Base-by-base conservation (phyloP, 2,888 invertebrate species). In the Sphinx pinastri region DNA sequence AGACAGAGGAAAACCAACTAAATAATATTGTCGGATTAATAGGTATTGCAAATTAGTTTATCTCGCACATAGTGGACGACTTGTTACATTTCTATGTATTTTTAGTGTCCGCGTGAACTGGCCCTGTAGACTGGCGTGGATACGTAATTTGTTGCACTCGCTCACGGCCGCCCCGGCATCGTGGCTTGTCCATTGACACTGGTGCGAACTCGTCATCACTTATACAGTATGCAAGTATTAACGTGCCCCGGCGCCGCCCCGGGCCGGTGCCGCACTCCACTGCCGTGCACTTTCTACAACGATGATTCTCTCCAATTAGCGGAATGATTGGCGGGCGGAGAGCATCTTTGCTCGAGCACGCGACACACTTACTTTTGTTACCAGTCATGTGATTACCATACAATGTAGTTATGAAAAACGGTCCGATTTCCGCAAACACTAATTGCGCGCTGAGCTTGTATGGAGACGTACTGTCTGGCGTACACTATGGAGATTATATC, bases 221-320 rank as follows among this genome's bases (percentile, higher is more conserved):
- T 80, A 79, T 75, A 12, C 19, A 63, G 47, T 47, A 47, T 60
- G 60, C n/a, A 45, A 47, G 47, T 63, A 71, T 70, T 31, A 70
- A 60, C 63, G 76, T 74, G 72, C 73, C 76, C 74, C 72, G 70
- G 73, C 69, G 67, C 68, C 68, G 70, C 68, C 73, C 72, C 68
- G 71, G 55, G 73, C 70, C 72, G 19, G 4, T 69, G 70, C 68
- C 68, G 71, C 67, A 70, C 74, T 69, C 69, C 74, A 69, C 52
- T 71, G 69, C 72, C 73, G 74, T 76, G 79, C 76, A 89, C 93
- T 93, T 93, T 93, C 93, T 92, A 91, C 89, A 81, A 79, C 84
- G 84, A 92, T 93, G 90, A 91, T 94, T 91, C 92, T 91, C 92
- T 94, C 93, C 93, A 92, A 94, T 94, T 92, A 93, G 87, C 92